Evolutionary conservation across 2,797 vertebrate genomes (phyloP).

Genomic region (Mus spretus): DNA sequence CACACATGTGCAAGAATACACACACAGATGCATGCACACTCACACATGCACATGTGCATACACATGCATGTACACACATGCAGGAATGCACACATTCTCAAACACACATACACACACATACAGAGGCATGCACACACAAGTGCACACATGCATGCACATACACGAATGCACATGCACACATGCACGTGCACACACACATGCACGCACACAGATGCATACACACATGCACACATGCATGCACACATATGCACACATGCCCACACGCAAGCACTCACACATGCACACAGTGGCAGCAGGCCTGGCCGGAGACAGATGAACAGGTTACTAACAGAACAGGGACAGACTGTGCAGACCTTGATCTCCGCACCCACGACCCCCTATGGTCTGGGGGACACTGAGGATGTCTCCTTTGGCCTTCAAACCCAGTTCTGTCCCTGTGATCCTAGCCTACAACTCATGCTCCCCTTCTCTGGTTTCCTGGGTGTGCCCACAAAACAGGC

Average conservation of each 20-base stretch:
- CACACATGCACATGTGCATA: background rate
- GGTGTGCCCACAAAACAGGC: background rate
- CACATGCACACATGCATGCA: accelerated
- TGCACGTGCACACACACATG: background rate
- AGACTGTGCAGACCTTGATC: background rate
- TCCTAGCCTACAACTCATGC: background rate
- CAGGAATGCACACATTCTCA: too few relatives aligned
- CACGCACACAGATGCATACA: accelerated
- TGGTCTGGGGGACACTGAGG: background rate
- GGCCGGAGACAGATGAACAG: background rate
- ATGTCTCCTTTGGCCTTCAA: background rate
- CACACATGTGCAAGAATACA: too few relatives aligned
- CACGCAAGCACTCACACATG: background rate
- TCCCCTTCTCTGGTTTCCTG: background rate
- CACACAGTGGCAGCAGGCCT: background rate
- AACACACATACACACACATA: too few relatives aligned
- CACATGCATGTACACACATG: too few relatives aligned
- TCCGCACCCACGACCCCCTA: background rate
- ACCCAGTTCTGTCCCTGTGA: background rate
- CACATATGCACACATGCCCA: background rate
- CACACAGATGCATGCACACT: too few relatives aligned
- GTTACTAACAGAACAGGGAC: conserved; percentile 41
- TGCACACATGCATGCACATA: background rate
- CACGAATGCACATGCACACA: background rate
- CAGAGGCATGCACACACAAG: background rate